phyloP scores from a whole-genome alignment of 2,888 invertebrate genomes.

The Nysson spinosus region DNA sequence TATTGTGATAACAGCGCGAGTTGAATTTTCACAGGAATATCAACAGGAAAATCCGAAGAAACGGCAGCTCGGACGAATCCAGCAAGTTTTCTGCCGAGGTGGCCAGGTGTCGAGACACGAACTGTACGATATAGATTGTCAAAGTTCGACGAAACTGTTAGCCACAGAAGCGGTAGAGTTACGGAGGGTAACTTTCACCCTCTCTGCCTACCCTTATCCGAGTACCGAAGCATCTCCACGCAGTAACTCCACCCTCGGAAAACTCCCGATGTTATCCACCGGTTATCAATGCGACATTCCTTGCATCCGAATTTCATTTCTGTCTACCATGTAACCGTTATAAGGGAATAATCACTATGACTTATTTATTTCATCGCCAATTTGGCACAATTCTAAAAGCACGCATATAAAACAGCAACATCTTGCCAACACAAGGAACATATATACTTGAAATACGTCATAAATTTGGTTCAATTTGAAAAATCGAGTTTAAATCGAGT shows the following conservation, averaged over 20 bases:
- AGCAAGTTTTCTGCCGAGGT: slow-evolving; percentile 62
- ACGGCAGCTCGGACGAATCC: slow-evolving; percentile 14
- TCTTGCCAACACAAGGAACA: not conserved
- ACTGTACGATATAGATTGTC: slow-evolving; percentile 70
- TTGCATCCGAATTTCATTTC: slow-evolving; percentile 42
- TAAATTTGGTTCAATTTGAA: too few relatives aligned
- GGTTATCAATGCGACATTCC: slow-evolving; percentile 32
- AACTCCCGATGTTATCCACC: slow-evolving; percentile 23
- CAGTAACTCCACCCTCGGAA: slow-evolving; percentile 20
- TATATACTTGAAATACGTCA: not conserved
- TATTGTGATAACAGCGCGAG: slow-evolving; percentile 7
- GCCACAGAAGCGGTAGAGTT: slow-evolving; percentile 59
- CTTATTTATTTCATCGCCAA: slow-evolving; percentile 29
- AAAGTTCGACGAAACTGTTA: slow-evolving; percentile 68
- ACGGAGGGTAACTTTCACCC: slow-evolving; percentile 48
- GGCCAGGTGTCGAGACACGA: slow-evolving; percentile 71
- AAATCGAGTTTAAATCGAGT: too few relatives aligned
- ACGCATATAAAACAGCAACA: not conserved
- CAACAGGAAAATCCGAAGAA: slow-evolving; percentile 36
- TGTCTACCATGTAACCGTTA: slow-evolving; percentile 1
- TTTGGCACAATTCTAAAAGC: slow-evolving; percentile 14
- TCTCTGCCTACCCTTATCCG: slow-evolving; percentile 14
- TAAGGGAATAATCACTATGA: slow-evolving; percentile 12
- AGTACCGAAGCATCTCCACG: slow-evolving; percentile 19
- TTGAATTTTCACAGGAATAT: slow-evolving; percentile 20